Percentiles rank a stretch among this genome's conserved stretches.
phyloP scores from a whole-genome alignment of 2,113 vertebrate genomes.

The Rhabdornis inornatus region DNA sequence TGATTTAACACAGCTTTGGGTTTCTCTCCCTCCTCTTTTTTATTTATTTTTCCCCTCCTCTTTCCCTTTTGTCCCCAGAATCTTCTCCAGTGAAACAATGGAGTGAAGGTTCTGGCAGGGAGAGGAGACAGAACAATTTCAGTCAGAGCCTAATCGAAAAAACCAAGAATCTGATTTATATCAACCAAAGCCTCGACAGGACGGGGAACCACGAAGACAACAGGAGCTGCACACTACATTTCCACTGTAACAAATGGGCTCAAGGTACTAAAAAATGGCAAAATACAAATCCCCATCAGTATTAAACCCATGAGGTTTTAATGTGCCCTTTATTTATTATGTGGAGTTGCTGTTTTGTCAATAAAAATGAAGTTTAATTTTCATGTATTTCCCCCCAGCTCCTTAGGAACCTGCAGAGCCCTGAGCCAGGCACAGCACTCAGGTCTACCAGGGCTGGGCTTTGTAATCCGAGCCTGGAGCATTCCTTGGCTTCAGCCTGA shows the following conservation, averaged over 20 bases:
- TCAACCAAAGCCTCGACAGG: background rate
- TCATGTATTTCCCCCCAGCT: background rate
- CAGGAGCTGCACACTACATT: background rate
- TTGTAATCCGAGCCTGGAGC: background rate
- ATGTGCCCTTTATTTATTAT: background rate
- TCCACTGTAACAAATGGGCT: background rate
- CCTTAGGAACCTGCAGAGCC: background rate
- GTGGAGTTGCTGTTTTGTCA: background rate
- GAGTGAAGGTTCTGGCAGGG: background rate
- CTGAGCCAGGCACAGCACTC: background rate
- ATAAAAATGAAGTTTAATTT: background rate
- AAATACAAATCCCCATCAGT: background rate
- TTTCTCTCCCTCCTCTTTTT: background rate
- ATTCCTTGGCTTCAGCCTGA: background rate
- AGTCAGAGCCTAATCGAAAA: constrained; percentile 17
- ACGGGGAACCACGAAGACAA: background rate
- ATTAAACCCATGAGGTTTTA: background rate
- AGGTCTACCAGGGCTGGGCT: background rate
- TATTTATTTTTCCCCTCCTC: background rate
- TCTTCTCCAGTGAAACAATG: background rate
- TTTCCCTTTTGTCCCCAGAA: background rate
- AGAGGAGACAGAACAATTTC: constrained; percentile 23
- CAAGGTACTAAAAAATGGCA: background rate
- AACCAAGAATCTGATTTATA: constrained; percentile 12
- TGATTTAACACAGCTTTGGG: background rate